These are phyloP conservation scores for Stegodyphus mimosarum DNA, from an alignment of 1,140 invertebrate species.

Conservation along the genomic window DNA sequence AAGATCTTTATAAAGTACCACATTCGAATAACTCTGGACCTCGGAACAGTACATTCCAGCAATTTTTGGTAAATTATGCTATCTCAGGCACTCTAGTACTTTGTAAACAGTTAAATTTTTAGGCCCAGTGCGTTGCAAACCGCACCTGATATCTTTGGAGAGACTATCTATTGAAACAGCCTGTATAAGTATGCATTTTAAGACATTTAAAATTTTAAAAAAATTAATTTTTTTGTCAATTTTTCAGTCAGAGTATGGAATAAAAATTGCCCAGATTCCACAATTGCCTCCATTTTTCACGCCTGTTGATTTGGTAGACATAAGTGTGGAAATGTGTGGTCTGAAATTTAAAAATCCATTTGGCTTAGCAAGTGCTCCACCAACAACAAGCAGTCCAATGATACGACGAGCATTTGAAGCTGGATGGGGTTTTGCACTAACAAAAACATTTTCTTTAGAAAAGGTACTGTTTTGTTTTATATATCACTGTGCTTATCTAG, in stretches of 20 bases:
- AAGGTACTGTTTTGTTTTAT: constrained; percentile 75
- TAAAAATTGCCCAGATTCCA: constrained; percentile 74
- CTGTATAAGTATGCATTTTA: too few species aligned
- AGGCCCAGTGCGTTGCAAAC: too few species aligned
- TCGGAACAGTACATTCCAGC: too few species aligned
- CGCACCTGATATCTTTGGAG: too few species aligned
- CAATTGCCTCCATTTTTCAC: constrained; percentile 91
- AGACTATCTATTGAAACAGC: too few species aligned
- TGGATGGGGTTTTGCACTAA: constrained; percentile 96
- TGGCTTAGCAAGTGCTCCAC: constrained; percentile 95
- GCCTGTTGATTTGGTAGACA: constrained; percentile 92
- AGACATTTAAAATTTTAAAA: too few species aligned
- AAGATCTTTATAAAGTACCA: too few species aligned
- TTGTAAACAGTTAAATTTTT: too few species aligned
- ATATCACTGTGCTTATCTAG: too few species aligned
- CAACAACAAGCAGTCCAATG: constrained; percentile 94
- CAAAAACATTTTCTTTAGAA: constrained; percentile 95
- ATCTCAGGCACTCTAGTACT: too few species aligned
- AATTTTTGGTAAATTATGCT: too few species aligned
- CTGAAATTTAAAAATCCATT: constrained; percentile 96
- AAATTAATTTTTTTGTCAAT: not conserved
- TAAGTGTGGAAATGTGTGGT: constrained; percentile 92
- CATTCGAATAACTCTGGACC: too few species aligned
- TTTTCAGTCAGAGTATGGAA: constrained; percentile 73
- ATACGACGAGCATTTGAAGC: constrained; percentile 93